These are phyloP conservation scores for Mechanitis mazaeus DNA, from an alignment of 2,888 invertebrate species.

Conservation along the genomic window DNA sequence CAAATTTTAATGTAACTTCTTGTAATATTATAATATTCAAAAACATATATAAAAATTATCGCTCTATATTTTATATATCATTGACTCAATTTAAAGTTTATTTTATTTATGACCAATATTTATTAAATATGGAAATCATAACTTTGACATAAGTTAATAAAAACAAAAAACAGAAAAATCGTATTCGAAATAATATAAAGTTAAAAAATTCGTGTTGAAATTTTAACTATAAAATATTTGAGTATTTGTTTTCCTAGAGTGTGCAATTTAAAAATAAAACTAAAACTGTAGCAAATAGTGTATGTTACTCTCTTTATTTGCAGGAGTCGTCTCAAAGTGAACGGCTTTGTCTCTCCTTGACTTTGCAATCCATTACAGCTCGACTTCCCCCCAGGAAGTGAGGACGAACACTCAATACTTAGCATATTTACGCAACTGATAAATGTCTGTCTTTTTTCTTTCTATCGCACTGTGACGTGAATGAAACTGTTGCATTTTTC, in stretches of 20 bases:
- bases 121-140: too few species aligned
- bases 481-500: conserved; percentile 65
- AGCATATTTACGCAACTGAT: conserved; percentile 67
- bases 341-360: conserved; percentile 69
- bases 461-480: conserved; percentile 54
- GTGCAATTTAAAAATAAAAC: too few species aligned
- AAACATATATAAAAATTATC: too few species aligned
- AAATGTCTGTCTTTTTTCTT: conserved; percentile 66
- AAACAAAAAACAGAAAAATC: too few species aligned
- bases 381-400: conserved; percentile 25
- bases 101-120: too few species aligned
- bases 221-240: neutral
- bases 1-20: too few species aligned
- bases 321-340: conserved; percentile 34
- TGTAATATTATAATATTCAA: too few species aligned
- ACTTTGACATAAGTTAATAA: too few species aligned
- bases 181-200: too few species aligned
- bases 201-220: too few species aligned
- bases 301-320: conserved; percentile 30
- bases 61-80: too few species aligned
- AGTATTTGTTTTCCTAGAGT: neutral
- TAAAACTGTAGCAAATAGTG: neutral
- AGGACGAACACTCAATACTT: conserved; percentile 55
- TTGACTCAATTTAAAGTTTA: too few species aligned
- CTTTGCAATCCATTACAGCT: conserved; percentile 66